These are phyloP conservation scores for Arvicola amphibius DNA, from an alignment of 2,797 vertebrate species.

Conservation along the genomic window DNA sequence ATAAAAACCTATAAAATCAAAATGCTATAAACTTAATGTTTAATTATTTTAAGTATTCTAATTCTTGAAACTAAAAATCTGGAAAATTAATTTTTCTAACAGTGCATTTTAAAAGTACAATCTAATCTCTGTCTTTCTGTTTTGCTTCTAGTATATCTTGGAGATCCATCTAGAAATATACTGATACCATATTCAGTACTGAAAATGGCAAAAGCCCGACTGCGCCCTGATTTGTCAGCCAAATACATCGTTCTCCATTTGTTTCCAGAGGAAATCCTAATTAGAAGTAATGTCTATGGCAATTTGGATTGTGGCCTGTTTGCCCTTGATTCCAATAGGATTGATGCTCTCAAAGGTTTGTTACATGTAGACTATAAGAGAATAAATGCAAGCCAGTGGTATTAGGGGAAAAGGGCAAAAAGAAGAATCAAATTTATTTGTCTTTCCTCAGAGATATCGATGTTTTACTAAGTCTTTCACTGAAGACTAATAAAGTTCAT, in stretches of 20 bases:
- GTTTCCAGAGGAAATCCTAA: constrained; percentile 88
- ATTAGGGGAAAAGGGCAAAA: constrained; percentile 26
- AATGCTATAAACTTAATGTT: constrained; percentile 20
- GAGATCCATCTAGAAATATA: constrained; percentile 84
- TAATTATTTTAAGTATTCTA: constrained; percentile 40
- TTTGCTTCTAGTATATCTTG: constrained; percentile 84
- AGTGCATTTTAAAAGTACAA: not conserved
- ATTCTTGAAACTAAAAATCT: constrained; percentile 31
- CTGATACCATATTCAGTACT: constrained; percentile 85
- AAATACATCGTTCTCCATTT: constrained; percentile 88
- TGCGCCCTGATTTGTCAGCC: constrained; percentile 86
- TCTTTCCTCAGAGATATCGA: constrained; percentile 15
- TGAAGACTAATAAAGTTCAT: not conserved
- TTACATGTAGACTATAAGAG: not conserved
- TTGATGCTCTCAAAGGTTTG: constrained; percentile 89
- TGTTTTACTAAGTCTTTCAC: not conserved
- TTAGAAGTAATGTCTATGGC: constrained; percentile 88
- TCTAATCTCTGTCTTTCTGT: constrained; percentile 7
- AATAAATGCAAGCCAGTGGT: constrained; percentile 41
- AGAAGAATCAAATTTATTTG: constrained; percentile 20
- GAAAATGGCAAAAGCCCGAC: constrained; percentile 84
- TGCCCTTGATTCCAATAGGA: constrained; percentile 87
- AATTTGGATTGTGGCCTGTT: constrained; percentile 81
- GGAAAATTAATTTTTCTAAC: constrained; percentile 34
- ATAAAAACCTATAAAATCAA: not conserved